Evolutionary conservation across 1,140 invertebrate genomes (phyloP), one percentile per base, ranked within the genome.

Genomic region (Neuroterus valhalla): DNA sequence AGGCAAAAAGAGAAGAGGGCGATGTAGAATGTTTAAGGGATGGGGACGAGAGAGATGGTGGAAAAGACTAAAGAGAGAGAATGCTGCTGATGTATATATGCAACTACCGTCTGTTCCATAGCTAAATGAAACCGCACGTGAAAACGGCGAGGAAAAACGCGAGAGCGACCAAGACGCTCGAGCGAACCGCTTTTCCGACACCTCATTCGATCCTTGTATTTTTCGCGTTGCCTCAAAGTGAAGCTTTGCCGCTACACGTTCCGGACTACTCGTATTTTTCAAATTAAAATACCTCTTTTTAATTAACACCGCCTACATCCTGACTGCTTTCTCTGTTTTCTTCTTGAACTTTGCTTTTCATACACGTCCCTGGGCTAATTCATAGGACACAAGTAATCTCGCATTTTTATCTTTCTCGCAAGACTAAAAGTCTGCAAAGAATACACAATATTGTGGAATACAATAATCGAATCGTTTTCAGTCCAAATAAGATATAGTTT

Each of bases 121-220:
- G 75, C 81, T 84, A 87, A 88, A 87, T 88, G 87, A 88, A 89
- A 89, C 87, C 88, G 86, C 88, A 88, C 86, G 86, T 88, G 80
- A 88, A 89, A 88, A 83, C 77, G 78, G 84, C 78, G 68, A 76
- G 78, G 75, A 75, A 71, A 46, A 72, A 23, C 55, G 55, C 55
- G 55, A 62, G 68, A 44, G 62, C 55, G 78, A 80, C 76, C 76
- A 78, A 84, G 80, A 84, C 78, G 76, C 80, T 84, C 80, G 75
- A 74, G 77, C 78, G 80, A 81, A 82, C 82, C 78, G 78, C 71
- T 73, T 79, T 81, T 71, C 78, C 82, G 79, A 86, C 81, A 82
- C 81, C 80, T 85, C 77, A 73, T 62, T 62, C 55, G 55, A 62
- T 62, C 55, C 55, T 62, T 62, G 55, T 62, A 62, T 14, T 72